Conservation (phyloP, 2,113 vertebrate species). For the Ptilonorhynchus violaceus region DNA sequence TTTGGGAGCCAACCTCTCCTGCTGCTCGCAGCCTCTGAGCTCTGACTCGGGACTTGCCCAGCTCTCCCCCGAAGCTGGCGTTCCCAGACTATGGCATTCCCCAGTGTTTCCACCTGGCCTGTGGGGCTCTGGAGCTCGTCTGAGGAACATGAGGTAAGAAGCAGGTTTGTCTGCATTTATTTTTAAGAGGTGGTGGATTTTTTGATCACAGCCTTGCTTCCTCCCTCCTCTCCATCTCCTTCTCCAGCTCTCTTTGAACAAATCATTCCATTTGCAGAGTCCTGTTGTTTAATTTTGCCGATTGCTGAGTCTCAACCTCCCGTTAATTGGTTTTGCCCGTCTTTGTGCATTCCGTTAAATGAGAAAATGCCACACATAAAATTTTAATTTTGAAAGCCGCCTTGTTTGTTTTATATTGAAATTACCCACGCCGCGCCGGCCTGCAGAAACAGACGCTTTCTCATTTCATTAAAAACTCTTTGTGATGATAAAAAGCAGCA, state of each 20-base stretch:
- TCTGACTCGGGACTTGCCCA: background rate
- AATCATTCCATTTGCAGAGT: conserved; percentile 29
- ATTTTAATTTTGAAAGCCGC: conserved; percentile 76
- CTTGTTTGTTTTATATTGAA: conserved; percentile 81
- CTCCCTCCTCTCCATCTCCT: background rate
- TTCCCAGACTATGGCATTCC: background rate
- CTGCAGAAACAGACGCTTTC: conserved; percentile 71
- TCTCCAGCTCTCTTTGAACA: background rate
- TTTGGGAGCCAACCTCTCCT: background rate
- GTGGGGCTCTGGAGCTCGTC: background rate
- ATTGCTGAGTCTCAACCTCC: conserved; percentile 61
- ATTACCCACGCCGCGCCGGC: conserved; percentile 55
- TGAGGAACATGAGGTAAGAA: background rate
- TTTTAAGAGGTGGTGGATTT: background rate
- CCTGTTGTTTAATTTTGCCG: conserved; percentile 68
- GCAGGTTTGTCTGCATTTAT: background rate
- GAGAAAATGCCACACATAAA: conserved; percentile 73
- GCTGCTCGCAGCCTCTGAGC: fast-evolving
- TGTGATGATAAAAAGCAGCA: conserved; percentile 73
- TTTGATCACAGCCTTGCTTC: background rate
- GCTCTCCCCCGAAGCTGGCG: fast-evolving
- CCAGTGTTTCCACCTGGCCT: background rate
- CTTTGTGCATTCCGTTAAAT: conserved; percentile 72
- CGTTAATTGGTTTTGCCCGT: conserved; percentile 78
- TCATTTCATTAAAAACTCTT: conserved; percentile 76